phyloP scores from a whole-genome alignment of 2,797 vertebrate genomes.

The Scomberomorus guttatus region DNA sequence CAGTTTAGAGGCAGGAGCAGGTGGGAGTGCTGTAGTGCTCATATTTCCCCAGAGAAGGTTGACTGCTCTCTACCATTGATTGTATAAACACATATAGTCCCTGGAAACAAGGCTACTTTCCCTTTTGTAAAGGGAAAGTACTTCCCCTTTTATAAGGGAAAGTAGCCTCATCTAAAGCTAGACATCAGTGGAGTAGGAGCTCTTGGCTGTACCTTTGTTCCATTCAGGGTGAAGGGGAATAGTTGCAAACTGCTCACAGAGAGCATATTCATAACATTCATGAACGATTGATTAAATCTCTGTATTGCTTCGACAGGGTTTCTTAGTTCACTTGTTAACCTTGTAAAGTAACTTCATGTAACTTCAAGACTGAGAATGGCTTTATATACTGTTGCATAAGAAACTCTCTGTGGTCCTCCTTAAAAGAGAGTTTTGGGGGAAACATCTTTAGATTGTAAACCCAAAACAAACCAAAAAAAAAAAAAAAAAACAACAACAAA shows the following conservation, averaged over 20 bases:
- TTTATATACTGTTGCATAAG: conserved; percentile 17
- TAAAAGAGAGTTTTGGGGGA: conserved; percentile 4
- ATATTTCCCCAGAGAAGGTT: conserved; percentile 77
- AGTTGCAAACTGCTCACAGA: conserved; percentile 26
- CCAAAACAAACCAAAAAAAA: conserved; percentile 49
- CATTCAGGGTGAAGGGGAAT: conserved; percentile 27
- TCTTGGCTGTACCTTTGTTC: conserved; percentile 46
- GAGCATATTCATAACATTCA: conserved; percentile 56
- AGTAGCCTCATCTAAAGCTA: conserved; percentile 12
- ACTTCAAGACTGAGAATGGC: background rate
- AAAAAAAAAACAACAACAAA: no score
- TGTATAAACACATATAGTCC: conserved; percentile 76
- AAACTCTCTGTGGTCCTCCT: conserved; percentile 35
- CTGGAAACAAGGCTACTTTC: conserved; percentile 61
- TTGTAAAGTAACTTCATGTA: conserved; percentile 47
- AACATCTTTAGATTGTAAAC: conserved; percentile 10
- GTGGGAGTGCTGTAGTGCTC: conserved; percentile 56
- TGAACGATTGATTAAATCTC: conserved; percentile 35
- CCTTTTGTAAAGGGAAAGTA: conserved; percentile 19
- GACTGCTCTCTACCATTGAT: conserved; percentile 69
- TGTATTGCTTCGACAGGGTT: conserved; percentile 44
- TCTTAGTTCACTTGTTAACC: conserved; percentile 42
- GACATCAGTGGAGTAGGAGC: conserved; percentile 51
- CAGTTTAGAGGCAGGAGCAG: conserved; percentile 62
- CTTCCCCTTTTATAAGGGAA: conserved; percentile 37